These are phyloP conservation scores for Conger conger DNA, from an alignment of 2,113 vertebrate genomes.

Conservation along the genomic window DNA sequence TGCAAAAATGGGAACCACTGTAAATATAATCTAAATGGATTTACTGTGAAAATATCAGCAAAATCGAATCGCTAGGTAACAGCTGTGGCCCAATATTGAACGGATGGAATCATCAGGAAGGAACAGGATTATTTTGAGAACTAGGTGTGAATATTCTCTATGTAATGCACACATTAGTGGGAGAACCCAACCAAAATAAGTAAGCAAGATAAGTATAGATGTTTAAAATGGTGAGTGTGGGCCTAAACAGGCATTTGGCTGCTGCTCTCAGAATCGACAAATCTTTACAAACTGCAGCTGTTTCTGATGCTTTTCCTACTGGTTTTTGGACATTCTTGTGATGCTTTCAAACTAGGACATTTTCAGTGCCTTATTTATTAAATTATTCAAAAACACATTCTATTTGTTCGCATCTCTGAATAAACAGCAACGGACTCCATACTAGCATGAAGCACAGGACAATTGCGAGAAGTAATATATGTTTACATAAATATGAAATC, in stretches of 20 bases:
- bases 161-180: neutral
- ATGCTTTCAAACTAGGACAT: constrained; percentile 28
- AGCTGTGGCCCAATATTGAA: neutral
- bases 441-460: neutral
- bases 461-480: constrained; percentile 19
- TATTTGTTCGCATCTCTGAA: constrained; percentile 7
- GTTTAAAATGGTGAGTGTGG: neutral
- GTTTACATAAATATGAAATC: constrained; percentile 9
- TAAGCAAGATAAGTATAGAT: neutral
- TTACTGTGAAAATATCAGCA: neutral
- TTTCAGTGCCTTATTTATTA: constrained; percentile 59
- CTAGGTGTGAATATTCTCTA: neutral
- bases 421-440: neutral
- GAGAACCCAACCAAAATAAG: neutral
- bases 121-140: neutral
- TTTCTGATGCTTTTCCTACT: neutral
- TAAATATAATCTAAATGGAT: neutral
- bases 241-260: no score
- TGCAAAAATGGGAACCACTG: neutral
- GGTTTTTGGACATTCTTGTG: constrained; percentile 1
- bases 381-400: constrained; percentile 23
- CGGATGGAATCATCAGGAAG: neutral
- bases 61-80: neutral
- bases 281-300: neutral
- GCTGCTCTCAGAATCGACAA: neutral